Percentiles rank a stretch among this genome's conserved stretches.
Conservation (phyloP, 2,888 invertebrate genomes). For the Augochlorella aurata region DNA sequence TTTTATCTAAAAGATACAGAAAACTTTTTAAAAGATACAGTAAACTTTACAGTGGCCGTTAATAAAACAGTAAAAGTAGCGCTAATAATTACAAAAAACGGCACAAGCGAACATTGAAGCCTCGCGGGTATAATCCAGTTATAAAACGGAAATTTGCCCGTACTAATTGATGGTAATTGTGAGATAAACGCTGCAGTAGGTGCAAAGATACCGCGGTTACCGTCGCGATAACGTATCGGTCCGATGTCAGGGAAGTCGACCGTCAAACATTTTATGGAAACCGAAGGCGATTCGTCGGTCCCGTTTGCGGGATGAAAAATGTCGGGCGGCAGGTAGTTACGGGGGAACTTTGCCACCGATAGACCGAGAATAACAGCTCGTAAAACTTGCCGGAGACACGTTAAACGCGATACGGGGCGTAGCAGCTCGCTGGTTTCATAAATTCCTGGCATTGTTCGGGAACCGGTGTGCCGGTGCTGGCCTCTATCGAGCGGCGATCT, state of each 20-base stretch:
- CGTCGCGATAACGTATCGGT: neutral
- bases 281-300: neutral
- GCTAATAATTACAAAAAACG: no score
- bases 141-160: no score
- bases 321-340: neutral
- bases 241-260: neutral
- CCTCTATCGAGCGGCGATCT: slow-evolving; percentile 10
- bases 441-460: slow-evolving; percentile 32
- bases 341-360: slow-evolving; percentile 7
- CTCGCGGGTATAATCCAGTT: no score
- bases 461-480: neutral
- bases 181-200: neutral
- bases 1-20: no score
- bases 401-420: slow-evolving; percentile 12
- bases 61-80: no score
- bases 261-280: slow-evolving; percentile 2
- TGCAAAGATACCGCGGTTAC: neutral
- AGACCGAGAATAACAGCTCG: slow-evolving; percentile 15
- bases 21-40: no score
- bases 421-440: slow-evolving; percentile 27
- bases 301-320: slow-evolving; percentile 1
- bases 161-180: neutral
- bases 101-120: no score
- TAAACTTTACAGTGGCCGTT: no score
- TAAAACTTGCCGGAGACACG: slow-evolving; percentile 18